phyloP scores from a whole-genome alignment of 2,888 invertebrate genomes.

The Panopea generosa region DNA sequence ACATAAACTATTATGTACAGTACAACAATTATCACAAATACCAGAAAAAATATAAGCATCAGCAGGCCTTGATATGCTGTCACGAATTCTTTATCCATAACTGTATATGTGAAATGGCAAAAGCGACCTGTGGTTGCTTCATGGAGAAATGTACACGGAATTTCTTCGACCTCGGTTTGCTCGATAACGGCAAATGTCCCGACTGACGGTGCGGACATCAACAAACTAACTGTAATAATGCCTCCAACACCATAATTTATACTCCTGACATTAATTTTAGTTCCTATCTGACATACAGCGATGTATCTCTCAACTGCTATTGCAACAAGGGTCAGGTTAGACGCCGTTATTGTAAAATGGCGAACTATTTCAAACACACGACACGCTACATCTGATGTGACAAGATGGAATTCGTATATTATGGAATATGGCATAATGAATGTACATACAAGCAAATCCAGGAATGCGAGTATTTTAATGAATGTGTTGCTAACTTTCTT shows the following conservation, averaged over 20 bases:
- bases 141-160: conserved; percentile 66
- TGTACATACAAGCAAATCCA: conserved; percentile 72
- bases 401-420: conserved; percentile 72
- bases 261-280: conserved; percentile 60
- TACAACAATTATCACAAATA: conserved; percentile 65
- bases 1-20: conserved; percentile 72
- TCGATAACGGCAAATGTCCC: conserved; percentile 72
- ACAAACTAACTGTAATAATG: conserved; percentile 59
- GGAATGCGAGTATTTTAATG: conserved; percentile 71
- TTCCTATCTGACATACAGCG: conserved; percentile 72
- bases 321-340: conserved; percentile 72
- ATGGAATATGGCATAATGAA: conserved; percentile 75
- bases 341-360: conserved; percentile 69
- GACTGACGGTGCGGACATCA: conserved; percentile 65
- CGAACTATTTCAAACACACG: conserved; percentile 70
- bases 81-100: conserved; percentile 61
- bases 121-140: conserved; percentile 51
- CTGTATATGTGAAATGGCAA: conserved; percentile 74
- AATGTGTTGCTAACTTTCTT: conserved; percentile 72
- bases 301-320: conserved; percentile 75
- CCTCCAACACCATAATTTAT: conserved; percentile 65
- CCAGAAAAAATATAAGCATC: conserved; percentile 61
- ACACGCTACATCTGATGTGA: conserved; percentile 69
- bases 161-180: conserved; percentile 56
- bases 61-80: conserved; percentile 66